Percentiles rank a stretch among this genome's conserved stretches.
Evolutionary conservation across 2,888 invertebrate species (phyloP).

Genomic region (Drosophila longiperda): DNA sequence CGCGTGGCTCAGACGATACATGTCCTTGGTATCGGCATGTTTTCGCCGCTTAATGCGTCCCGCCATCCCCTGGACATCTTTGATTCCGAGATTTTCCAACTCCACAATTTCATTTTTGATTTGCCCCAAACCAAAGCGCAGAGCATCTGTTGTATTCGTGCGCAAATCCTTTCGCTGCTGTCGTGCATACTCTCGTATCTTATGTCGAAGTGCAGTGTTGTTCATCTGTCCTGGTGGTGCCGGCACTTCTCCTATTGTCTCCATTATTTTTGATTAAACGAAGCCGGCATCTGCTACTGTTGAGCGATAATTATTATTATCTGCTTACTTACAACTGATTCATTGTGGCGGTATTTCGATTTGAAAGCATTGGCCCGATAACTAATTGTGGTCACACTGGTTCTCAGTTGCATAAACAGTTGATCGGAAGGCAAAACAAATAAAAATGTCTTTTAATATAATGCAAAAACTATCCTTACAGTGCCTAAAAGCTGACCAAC

Average conservation of each 20-base stretch:
- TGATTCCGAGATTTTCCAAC: slow-evolving; percentile 74
- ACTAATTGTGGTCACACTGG: slow-evolving; percentile 25
- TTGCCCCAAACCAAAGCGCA: slow-evolving; percentile 82
- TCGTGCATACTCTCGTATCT: slow-evolving; percentile 74
- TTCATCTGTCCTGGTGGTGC: neutral
- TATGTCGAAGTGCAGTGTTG: slow-evolving; percentile 60
- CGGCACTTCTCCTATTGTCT: neutral
- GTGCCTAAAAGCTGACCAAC: slow-evolving; percentile 79
- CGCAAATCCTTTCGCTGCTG: slow-evolving; percentile 72
- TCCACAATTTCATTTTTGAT: slow-evolving; percentile 74
- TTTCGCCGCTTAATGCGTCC: slow-evolving; percentile 82
- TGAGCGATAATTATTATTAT: neutral
- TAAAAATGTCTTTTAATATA: slow-evolving; percentile 79
- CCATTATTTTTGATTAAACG: slow-evolving; percentile 18
- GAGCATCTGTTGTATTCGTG: slow-evolving; percentile 67
- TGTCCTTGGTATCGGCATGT: slow-evolving; percentile 81
- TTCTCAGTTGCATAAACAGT: slow-evolving; percentile 62
- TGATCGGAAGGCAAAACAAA: slow-evolving; percentile 10
- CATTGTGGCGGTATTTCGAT: neutral
- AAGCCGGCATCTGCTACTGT: slow-evolving; percentile 4
- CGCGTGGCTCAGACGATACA: slow-evolving; percentile 82
- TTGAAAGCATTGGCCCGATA: neutral
- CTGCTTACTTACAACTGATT: neutral
- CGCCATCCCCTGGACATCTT: slow-evolving; percentile 81
- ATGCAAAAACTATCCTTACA: slow-evolving; percentile 81